Evolutionary conservation across 2,797 vertebrate genomes (phyloP), one percentile per base, ranked within the genome.

Genomic region (Octomys mimax): DNA sequence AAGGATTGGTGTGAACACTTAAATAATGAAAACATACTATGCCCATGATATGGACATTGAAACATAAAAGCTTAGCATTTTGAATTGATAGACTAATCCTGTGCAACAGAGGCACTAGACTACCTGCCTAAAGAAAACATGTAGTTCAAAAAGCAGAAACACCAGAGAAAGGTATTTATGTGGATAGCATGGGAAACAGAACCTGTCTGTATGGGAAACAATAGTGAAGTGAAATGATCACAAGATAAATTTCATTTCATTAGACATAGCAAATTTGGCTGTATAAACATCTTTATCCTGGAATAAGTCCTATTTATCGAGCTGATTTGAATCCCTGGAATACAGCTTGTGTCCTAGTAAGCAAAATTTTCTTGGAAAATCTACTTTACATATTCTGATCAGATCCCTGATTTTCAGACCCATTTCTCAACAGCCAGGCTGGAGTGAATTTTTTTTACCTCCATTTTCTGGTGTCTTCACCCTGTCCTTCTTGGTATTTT

Each of bases 11-110:
- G 94, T 89, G 33, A 22, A 61, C 22, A 11, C 88, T 95, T 94
- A 82, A 92, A 95, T 94, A 94, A 95, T 91, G 89, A 92, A 87
- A 79, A 91, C 7, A 82, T 73, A 87, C 36, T 73, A 92, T 85
- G 84, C 80, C 61, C 66, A 81, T 3, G 21, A 64, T 49, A 3
- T 59, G 14, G 18, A 68, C 70, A 26, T 62, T 80, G 33, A 52
- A 46, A 84, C 36, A 83, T 59, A 49, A 92, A 95, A 94, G 19
- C 31, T 68, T 95, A 95, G 87, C 24, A 89, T 71, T 80, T 83
- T 21, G 84, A 97, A 80, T 19, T 89, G 64, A 87, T 61, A 87
- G 33, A 22, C 90, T 86, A 93, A 71, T 79, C 36, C 75, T 57
- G 88, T 84, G 22, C 0, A 46, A 10, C 11, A 61, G 21, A 39